These are phyloP conservation scores for Scopus umbretta DNA, from an alignment of 2,113 vertebrate genomes.

Conservation along the genomic window DNA sequence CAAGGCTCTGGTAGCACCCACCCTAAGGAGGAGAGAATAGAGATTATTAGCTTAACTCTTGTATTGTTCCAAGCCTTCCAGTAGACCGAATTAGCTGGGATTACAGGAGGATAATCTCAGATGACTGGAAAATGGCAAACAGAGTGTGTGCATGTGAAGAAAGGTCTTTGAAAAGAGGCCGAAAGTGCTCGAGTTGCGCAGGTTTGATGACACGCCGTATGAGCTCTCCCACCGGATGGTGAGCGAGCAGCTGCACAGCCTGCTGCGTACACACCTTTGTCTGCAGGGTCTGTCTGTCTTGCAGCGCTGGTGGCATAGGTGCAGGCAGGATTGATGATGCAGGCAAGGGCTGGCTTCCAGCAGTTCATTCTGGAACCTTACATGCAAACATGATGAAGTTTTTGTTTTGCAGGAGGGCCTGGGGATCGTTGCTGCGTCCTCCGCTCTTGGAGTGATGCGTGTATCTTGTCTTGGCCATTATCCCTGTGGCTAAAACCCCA, in stretches of 20 bases:
- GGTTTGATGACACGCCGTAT: accelerated
- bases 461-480: not conserved
- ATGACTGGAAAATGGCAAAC: not conserved
- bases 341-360: not conserved
- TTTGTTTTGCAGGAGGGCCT: not conserved
- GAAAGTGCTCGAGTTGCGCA: accelerated
- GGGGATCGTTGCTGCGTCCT: not conserved
- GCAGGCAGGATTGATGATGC: not conserved
- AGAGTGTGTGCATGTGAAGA: not conserved
- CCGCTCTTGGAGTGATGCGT: accelerated
- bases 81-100: not conserved
- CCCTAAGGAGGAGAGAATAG: not conserved
- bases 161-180: not conserved
- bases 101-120: not conserved
- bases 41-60: not conserved
- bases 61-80: not conserved
- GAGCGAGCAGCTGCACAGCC: not conserved
- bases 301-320: not conserved
- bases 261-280: accelerated
- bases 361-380: not conserved
- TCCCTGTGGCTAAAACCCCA: accelerated
- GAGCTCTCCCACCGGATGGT: accelerated
- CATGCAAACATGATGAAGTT: not conserved
- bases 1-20: not conserved
- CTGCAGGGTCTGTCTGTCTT: not conserved